Evolutionary conservation across 1,140 invertebrate species (phyloP), one percentile per base, ranked within the genome.

Genomic region (Caenorhabditis inopinata): DNA sequence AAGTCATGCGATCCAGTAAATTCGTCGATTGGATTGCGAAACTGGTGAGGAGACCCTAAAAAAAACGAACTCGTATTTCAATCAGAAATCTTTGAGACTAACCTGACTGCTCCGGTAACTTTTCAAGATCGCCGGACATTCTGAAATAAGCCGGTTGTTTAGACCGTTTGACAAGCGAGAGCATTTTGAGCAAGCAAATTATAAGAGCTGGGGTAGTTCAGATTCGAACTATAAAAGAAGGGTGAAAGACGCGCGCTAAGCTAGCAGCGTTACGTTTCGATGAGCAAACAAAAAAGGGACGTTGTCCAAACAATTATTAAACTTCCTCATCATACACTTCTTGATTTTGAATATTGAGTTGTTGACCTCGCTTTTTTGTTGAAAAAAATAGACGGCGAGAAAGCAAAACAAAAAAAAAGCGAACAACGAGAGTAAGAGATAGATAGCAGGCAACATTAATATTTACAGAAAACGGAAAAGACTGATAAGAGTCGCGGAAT

Each of bases 311-410:
- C 58, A 68, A 68, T 68, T 68, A 68, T 68, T 68, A 68, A 32
- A 68, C 58, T 68, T 68, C 58, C 58, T 29, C 58, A 68, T 68
- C 58, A 68, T 6, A 68, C 38, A 68, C 58, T 32, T 68, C 48
- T 51, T 48, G 45, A 45, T 23, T 4, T 47, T 42, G 45, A 75
- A 48, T 75, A 75, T 75, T 75, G 46, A 35, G 45, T 27, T 48
- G 46, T 75, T 75, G 47, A 75, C 74, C 74, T 75, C 25, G 35
- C 16, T 32, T 74, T 29, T 73, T 73, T 46, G 9, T 48, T 79
- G 38, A 14, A 42, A 88, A 27, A 81, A 80, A 12, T 79, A 82
- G 53, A 76, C 83, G 16, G 7, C 5, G 83, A 85, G 35, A 76
- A 79, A 32, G 78, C 80, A 49, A 85, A 85, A 7, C 6, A 42